Evolutionary conservation across 2,113 vertebrate species (phyloP), one percentile per base, ranked within the genome.

Genomic region (Misgurnus anguillicaudatus): DNA sequence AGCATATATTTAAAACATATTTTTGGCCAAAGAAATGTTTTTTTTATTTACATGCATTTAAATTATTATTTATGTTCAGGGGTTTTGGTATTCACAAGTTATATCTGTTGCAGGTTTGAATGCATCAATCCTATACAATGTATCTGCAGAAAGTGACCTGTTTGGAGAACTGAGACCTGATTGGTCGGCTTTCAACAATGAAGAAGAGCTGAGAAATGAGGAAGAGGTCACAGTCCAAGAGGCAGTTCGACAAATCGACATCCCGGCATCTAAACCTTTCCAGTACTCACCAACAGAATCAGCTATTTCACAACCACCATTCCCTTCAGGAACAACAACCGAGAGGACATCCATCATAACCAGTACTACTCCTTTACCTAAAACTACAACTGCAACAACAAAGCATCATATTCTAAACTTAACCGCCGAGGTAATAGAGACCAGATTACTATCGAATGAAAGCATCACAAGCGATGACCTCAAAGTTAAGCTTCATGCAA

Each of bases 81-180:
- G 17, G 5, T n/a, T 57, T 39, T 19, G 42, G 36, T 73, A 1
- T 21, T 58, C 69, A 16, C 11, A 58, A 24, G 47, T 45, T 45
- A 3, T 65, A 1, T 7, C 17, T 60, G 8, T 75, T 77, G 58
- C 36, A 88, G 86, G 48, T 58, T 19, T 78, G 65, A 73, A 75
- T 39, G 60, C 74, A 7, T 21, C 45, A 45, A 68, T 80, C 55
- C 19, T 10, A 24, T 16, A 62, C 6, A 74, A 38, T 11, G 42
- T 71, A 51, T 71, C 80, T 24, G 68, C 36, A 19, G 77, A 80
- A 8, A 39, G 7, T 55, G 58, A 64, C 21, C 42, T 39, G n/a
- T 70, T 11, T 63, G 47, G 69, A 68, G 80, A 81, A 8, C 19
- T 10, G 71, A 84, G 21, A 58, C 51, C 39, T 13, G 63, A 83